Evolutionary conservation across 1,140 invertebrate genomes (phyloP).

Genomic region (Caenorhabditis tropicalis): DNA sequence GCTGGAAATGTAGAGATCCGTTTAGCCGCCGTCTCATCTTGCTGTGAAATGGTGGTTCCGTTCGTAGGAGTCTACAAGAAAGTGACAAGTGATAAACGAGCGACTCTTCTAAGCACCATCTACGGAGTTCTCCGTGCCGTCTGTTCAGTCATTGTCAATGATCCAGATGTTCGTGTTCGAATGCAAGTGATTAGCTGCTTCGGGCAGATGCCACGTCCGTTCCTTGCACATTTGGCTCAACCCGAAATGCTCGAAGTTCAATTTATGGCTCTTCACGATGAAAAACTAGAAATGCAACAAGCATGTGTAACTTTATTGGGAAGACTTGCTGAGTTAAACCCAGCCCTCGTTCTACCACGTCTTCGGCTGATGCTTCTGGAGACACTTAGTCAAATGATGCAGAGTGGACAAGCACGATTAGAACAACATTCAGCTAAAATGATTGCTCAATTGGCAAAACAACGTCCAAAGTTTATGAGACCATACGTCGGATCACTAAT

Average conservation of each 20-base stretch:
- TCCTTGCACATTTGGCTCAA: slow-evolving; percentile 92
- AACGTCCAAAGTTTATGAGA: slow-evolving; percentile 88
- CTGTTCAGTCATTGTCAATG: not conserved
- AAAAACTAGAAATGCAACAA: slow-evolving; percentile 95
- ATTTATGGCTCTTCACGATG: slow-evolving; percentile 94
- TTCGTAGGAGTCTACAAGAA: slow-evolving; percentile 77
- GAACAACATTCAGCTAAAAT: slow-evolving; percentile 92
- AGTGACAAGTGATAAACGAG: slow-evolving; percentile 61
- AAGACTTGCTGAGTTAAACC: slow-evolving; percentile 81
- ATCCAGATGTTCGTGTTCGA: slow-evolving; percentile 86
- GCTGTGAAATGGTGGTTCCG: slow-evolving; percentile 84
- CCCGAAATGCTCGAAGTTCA: slow-evolving; percentile 90
- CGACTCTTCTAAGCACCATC: slow-evolving; percentile 71
- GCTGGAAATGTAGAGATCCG: slow-evolving; percentile 90
- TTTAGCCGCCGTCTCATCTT: slow-evolving; percentile 90
- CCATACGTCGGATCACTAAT: slow-evolving; percentile 96
- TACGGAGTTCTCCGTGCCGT: slow-evolving; percentile 76
- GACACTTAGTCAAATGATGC: slow-evolving; percentile 62
- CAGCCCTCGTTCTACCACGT: slow-evolving; percentile 96
- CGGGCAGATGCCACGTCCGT: slow-evolving; percentile 75
- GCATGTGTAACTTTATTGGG: slow-evolving; percentile 43
- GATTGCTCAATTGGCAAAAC: slow-evolving; percentile 90
- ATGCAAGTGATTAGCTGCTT: slow-evolving; percentile 89
- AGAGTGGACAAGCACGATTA: slow-evolving; percentile 56
- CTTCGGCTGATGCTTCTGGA: slow-evolving; percentile 87